Conservation (phyloP, 1,140 invertebrate genomes). For the Heliconius hewitsoni region DNA sequence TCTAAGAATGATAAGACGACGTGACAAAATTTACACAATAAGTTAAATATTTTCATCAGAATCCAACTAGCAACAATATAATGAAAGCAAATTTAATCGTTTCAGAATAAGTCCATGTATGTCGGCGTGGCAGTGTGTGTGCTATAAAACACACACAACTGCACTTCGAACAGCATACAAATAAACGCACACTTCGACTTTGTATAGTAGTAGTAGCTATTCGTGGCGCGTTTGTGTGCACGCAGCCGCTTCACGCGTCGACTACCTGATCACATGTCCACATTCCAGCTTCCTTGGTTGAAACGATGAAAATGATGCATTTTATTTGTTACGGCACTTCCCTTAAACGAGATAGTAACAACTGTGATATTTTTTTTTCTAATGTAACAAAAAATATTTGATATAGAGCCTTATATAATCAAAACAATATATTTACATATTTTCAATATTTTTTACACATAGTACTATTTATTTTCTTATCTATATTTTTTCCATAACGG, state of each 20-base stretch:
- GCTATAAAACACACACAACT: slow-evolving; percentile 40
- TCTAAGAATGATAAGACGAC: slow-evolving; percentile 33
- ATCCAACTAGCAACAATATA: slow-evolving; percentile 35
- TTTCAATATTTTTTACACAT: no score
- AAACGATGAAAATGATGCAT: slow-evolving; percentile 24
- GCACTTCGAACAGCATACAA: slow-evolving; percentile 42
- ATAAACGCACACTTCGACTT: slow-evolving; percentile 46
- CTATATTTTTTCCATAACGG: not conserved
- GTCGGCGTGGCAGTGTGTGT: slow-evolving; percentile 21
- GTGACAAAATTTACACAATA: slow-evolving; percentile 42
- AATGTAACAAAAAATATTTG: not conserved
- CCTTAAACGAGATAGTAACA: not conserved
- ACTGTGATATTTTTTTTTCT: not conserved
- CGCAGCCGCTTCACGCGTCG: slow-evolving; percentile 54
- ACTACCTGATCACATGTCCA: slow-evolving; percentile 65
- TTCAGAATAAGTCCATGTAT: slow-evolving; percentile 37
- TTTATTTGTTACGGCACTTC: not conserved
- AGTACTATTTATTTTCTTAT: no score
- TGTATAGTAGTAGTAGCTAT: not conserved
- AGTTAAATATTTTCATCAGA: slow-evolving; percentile 40
- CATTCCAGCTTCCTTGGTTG: slow-evolving; percentile 63
- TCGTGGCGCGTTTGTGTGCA: slow-evolving; percentile 43
- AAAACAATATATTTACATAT: no score
- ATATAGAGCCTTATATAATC: not conserved
- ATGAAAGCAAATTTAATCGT: slow-evolving; percentile 30